phyloP scores from a whole-genome alignment of 2,113 vertebrate genomes.

The Passer domesticus region DNA sequence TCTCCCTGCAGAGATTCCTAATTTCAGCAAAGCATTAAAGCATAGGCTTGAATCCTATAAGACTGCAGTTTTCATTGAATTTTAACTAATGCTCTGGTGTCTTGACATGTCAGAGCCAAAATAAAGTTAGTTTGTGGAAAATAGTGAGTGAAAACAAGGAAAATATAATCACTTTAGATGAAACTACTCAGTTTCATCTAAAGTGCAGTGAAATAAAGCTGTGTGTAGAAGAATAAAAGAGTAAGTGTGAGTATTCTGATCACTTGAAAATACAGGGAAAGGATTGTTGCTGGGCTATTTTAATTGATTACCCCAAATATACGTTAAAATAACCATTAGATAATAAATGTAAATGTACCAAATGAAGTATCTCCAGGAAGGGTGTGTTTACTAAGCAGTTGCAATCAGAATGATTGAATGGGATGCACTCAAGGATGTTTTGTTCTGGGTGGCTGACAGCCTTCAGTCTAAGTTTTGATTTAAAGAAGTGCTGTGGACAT shows the following conservation, averaged over 20 bases:
- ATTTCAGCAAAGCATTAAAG: not conserved
- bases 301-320: not conserved
- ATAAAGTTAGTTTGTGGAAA: not conserved
- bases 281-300: not conserved
- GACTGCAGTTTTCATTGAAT: not conserved
- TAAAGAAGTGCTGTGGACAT: not conserved
- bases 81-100: not conserved
- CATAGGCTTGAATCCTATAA: not conserved
- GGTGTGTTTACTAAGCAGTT: not conserved
- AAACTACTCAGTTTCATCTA: accelerated
- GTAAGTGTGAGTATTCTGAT: not conserved
- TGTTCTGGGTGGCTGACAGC: not conserved
- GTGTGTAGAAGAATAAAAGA: not conserved
- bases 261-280: not conserved
- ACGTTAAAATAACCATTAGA: not conserved
- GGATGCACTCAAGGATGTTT: not conserved
- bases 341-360: not conserved
- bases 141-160: not conserved
- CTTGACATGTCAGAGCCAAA: not conserved
- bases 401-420: not conserved
- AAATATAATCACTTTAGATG: not conserved
- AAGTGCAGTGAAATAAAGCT: not conserved
- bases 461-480: not conserved
- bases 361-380: not conserved
- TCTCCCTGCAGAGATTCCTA: not conserved